Evolutionary conservation across 2,113 vertebrate species (phyloP).

Genomic region (Typhlomys cinereus): DNA sequence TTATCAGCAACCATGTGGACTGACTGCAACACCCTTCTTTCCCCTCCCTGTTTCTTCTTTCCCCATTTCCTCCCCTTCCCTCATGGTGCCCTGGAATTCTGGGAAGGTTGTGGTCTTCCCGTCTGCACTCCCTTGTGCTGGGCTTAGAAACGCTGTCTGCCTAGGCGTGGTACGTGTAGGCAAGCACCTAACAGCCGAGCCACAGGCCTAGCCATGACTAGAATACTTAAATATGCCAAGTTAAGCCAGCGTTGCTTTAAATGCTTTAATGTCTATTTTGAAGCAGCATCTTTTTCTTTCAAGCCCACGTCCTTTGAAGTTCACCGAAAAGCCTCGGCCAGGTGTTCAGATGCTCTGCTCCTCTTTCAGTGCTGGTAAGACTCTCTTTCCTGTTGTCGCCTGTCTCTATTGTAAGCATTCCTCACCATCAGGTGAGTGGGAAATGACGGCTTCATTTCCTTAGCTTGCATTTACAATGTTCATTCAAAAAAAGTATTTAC

Average conservation of each 20-base stretch:
- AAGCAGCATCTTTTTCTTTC: conserved; percentile 61
- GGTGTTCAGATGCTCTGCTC: conserved; percentile 97
- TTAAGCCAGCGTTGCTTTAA: not conserved
- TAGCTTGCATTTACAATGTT: not conserved
- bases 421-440: not conserved
- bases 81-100: too few species aligned
- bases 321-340: conserved; percentile 94
- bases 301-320: conserved; percentile 91
- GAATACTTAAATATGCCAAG: not conserved
- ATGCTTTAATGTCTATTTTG: conserved; percentile 9
- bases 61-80: too few species aligned
- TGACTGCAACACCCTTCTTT: too few species aligned
- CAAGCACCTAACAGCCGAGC: not conserved
- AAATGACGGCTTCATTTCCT: not conserved
- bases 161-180: not conserved
- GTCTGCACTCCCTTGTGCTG: too few species aligned
- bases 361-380: conserved; percentile 96
- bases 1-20: too few species aligned
- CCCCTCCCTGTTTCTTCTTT: too few species aligned
- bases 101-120: too few species aligned
- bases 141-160: too few species aligned
- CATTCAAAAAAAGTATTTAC: too few species aligned
- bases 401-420: not conserved
- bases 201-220: not conserved
- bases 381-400: conserved; percentile 32